Conservation (phyloP, 2,888 invertebrate species). For the Willowsia nigromaculata region DNA sequence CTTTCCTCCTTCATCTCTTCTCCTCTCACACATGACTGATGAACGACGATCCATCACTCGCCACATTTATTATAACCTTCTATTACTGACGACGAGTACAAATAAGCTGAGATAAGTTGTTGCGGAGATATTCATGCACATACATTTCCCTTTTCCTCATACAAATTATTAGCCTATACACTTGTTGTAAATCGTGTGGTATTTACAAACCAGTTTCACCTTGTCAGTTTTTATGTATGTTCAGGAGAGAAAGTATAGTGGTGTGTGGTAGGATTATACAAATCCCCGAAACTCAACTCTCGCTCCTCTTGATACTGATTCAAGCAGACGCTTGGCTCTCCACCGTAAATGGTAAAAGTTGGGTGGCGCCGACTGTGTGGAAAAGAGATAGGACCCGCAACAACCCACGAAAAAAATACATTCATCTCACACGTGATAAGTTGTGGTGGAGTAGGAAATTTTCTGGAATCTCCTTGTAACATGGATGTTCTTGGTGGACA, state of each 20-base stretch:
- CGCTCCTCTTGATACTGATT: background rate
- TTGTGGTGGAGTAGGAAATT: background rate
- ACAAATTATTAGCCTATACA: background rate
- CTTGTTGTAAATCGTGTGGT: conserved; percentile 18
- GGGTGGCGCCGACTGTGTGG: conserved; percentile 46
- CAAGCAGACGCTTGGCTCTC: background rate
- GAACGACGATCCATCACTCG: conserved; percentile 55
- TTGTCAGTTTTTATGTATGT: background rate
- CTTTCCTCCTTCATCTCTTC: background rate
- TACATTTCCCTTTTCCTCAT: background rate
- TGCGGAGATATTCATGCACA: background rate
- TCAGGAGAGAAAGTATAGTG: background rate
- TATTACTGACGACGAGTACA: background rate
- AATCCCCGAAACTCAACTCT: background rate
- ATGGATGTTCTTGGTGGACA: background rate
- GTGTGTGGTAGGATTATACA: background rate
- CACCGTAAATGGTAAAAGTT: conserved; percentile 50
- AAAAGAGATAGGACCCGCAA: conserved; percentile 42
- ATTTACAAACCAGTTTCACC: conserved; percentile 29
- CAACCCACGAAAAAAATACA: background rate
- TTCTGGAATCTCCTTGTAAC: background rate
- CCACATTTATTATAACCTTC: conserved; percentile 35
- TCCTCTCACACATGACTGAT: conserved; percentile 43
- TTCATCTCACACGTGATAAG: conserved; percentile 10
- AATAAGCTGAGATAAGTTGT: conserved; percentile 2